A percentile compares a stretch with the other conserved stretches of the same genome.
Evolutionary conservation across 2,888 invertebrate genomes (phyloP).

Genomic region (Temnothorax rugatulus): DNA sequence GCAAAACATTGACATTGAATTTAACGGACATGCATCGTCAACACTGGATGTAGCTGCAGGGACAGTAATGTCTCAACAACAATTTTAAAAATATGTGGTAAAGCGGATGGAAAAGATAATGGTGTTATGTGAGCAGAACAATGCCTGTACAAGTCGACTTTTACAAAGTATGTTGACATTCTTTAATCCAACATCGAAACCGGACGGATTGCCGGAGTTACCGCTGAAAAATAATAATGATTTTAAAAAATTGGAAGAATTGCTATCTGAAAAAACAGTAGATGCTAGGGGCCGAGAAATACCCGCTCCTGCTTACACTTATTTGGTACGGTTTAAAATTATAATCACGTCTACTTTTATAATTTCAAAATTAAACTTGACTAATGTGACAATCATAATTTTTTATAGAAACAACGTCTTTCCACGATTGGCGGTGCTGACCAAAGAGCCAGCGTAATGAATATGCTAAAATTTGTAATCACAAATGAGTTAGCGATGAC

Average conservation of each 20-base stretch:
- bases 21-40: too few relatives aligned
- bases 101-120: not conserved
- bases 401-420: conserved; percentile 6
- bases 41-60: not conserved
- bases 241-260: not conserved
- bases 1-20: too few relatives aligned
- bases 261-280: not conserved
- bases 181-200: not conserved
- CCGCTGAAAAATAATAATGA: not conserved
- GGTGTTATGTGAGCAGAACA: not conserved
- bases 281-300: not conserved
- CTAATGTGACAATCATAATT: not conserved
- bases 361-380: not conserved
- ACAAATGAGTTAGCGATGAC: not conserved
- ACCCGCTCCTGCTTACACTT: not conserved
- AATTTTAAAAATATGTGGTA: not conserved
- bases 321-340: conserved; percentile 11
- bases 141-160: not conserved
- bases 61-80: not conserved
- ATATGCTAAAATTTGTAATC: not conserved
- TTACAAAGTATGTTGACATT: not conserved
- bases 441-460: conserved; percentile 5
- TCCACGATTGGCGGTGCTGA: not conserved
- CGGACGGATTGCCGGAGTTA: not conserved
- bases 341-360: not conserved